These are phyloP conservation scores for Anthonomus grandis DNA, from an alignment of 1,140 invertebrate genomes.

Conservation along the genomic window DNA sequence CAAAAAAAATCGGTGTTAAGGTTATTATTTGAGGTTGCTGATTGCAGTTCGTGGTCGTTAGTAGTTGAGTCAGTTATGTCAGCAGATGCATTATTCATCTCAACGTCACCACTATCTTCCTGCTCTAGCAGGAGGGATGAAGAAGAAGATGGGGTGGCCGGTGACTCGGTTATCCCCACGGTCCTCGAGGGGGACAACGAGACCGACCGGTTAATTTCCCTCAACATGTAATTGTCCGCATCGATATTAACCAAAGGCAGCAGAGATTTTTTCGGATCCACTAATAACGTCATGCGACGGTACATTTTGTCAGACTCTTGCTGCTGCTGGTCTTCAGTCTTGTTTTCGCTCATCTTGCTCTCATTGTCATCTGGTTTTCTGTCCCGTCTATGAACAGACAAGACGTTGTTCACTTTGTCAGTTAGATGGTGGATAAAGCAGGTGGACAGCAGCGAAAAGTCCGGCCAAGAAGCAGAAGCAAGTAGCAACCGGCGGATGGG, in stretches of 20 bases:
- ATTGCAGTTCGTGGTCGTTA: no score
- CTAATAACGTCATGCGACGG: conserved; percentile 26
- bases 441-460: conserved; percentile 1
- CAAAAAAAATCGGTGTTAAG: conserved; percentile 13
- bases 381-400: conserved; percentile 22
- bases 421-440: no score
- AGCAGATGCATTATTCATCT: not conserved
- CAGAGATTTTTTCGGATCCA: conserved; percentile 29
- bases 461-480: not conserved
- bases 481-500: no score
- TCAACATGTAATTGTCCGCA: conserved; percentile 63
- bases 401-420: conserved; percentile 14
- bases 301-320: conserved; percentile 33
- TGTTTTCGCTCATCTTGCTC: conserved; percentile 40
- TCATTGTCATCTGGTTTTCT: conserved; percentile 28
- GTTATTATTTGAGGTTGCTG: not conserved
- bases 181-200: conserved; percentile 23
- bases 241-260: conserved; percentile 50
- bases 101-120: conserved; percentile 1
- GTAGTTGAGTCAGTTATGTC: not conserved
- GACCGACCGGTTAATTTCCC: conserved; percentile 43
- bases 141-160: conserved; percentile 16
- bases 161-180: conserved; percentile 30
- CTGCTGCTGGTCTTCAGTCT: conserved; percentile 28
- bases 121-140: conserved; percentile 9